Evolutionary conservation across 2,113 vertebrate genomes (phyloP).

Genomic region (Brachyhypopomus gauderio): DNA sequence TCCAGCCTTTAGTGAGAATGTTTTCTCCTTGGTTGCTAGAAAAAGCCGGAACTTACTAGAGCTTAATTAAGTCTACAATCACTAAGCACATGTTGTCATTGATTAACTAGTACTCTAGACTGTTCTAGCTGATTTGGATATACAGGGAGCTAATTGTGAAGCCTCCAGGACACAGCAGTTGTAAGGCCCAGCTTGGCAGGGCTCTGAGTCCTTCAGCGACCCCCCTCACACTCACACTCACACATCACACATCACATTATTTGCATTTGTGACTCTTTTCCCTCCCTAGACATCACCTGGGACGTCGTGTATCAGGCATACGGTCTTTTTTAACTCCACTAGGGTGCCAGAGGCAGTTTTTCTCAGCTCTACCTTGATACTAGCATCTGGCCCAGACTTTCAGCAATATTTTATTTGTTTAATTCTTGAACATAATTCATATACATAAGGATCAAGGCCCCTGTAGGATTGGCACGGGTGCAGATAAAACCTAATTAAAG

Average conservation of each 20-base stretch:
- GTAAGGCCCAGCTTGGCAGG: neutral
- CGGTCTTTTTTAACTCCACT: neutral
- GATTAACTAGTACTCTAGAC: slow-evolving; percentile 20
- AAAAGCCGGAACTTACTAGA: neutral
- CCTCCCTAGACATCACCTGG: neutral
- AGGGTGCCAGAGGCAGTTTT: neutral
- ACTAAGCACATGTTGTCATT: slow-evolving; percentile 8
- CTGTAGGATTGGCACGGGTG: neutral
- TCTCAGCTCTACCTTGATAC: neutral
- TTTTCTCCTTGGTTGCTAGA: neutral
- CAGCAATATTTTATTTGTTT: slow-evolving; percentile 18
- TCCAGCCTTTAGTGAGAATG: neutral
- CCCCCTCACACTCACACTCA: neutral
- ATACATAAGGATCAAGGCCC: neutral
- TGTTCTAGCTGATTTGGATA: slow-evolving; percentile 5
- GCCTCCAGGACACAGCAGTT: neutral
- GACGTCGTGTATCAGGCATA: neutral
- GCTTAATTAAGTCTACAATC: slow-evolving; percentile 18
- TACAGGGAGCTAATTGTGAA: slow-evolving; percentile 21
- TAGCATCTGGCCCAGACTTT: neutral
- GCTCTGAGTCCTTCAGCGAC: neutral
- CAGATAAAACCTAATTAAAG: neutral
- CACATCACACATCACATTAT: too few relatives aligned
- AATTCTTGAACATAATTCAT: neutral
- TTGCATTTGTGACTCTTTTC: neutral